Evolutionary conservation across 2,888 invertebrate species (phyloP), one percentile per base, ranked within the genome.

Genomic region (Epistrophe grossulariae): DNA sequence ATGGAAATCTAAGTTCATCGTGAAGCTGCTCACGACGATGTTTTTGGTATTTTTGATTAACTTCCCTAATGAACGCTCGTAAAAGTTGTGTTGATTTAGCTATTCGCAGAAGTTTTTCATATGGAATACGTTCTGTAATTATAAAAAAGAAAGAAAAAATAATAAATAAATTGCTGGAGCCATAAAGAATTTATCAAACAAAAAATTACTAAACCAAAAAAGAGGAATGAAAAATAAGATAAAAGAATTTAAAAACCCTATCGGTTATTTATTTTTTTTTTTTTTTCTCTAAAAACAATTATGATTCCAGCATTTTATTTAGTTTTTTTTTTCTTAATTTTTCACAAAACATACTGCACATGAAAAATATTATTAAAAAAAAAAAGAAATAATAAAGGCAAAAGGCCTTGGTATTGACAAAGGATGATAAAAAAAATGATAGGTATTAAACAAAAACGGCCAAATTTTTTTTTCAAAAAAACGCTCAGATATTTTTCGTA

Each of bases 81-180:
- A 92, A 90, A 57, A 90, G 89, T 79, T 89, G 88, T 76, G 90
- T 90, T 28, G 92, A 92, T 87, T 90, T 90, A 72, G 91, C 83
- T 88, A 93, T 88, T 88, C 90, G 89, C 88, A 90, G 71, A 71
- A 92, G 90, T 89, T 91, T 91, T 89, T 89, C 89, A 87, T 91
- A 90, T 89, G 92, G 91, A 89, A 93, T 91, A 90, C 92, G 93
- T 91, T 92, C 93, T 93, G 92, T 89, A 91, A 87, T 79, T 76
- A 85, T 57, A 81, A 78, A 35, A 60, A 76, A 87, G 64, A 82
- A 78, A 79, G 73, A 40, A 80, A 77, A 62, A 84, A 83, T 81
- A 84, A 88, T 91, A 91, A 92, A 91, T 90, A 91, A 92, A 92
- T 92, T 93, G 93, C 92, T 92, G 92, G 92, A 90, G 89, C 88